These are phyloP conservation scores for Pseudomyrmex pallidus DNA, from an alignment of 1,140 invertebrate species.

Conservation along the genomic window DNA sequence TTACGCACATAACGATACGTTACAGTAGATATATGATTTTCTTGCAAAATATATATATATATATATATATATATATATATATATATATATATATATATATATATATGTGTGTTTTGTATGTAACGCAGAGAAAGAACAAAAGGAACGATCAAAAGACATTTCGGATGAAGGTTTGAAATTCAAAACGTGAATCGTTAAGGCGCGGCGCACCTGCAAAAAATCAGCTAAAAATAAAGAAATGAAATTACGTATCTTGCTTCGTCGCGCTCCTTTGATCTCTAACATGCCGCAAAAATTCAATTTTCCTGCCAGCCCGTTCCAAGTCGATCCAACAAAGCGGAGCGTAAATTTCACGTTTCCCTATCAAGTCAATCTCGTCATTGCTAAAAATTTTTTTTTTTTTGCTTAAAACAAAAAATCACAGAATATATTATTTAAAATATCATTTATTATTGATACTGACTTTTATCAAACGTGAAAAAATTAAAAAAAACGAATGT, in stretches of 20 bases:
- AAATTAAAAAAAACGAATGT: too few species aligned
- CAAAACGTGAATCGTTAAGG: conserved; percentile 42
- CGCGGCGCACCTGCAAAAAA: conserved; percentile 37
- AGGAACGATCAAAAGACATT: conserved; percentile 11
- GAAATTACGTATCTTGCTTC: conserved; percentile 48
- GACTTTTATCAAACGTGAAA: background rate
- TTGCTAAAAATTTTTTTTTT: conserved; percentile 23
- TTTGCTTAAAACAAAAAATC: background rate
- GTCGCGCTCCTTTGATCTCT: conserved; percentile 51
- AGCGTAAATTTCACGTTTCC: conserved; percentile 59
- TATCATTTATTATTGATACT: conserved; percentile 13
- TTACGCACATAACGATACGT: background rate
- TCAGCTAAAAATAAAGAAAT: conserved; percentile 59
- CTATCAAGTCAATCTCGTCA: conserved; percentile 25
- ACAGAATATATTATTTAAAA: conserved; percentile 4
- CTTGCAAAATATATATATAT: background rate
- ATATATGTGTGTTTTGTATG: too few species aligned
- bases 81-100: too few species aligned
- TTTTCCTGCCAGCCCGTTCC: conserved; percentile 46
- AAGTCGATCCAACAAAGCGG: conserved; percentile 41
- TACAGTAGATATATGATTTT: background rate
- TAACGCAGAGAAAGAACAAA: background rate
- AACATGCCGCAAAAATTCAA: conserved; percentile 45
- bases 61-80: too few species aligned
- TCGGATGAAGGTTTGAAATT: conserved; percentile 36